Conservation (phyloP, 2,797 vertebrate species). For the Nasua narica region DNA sequence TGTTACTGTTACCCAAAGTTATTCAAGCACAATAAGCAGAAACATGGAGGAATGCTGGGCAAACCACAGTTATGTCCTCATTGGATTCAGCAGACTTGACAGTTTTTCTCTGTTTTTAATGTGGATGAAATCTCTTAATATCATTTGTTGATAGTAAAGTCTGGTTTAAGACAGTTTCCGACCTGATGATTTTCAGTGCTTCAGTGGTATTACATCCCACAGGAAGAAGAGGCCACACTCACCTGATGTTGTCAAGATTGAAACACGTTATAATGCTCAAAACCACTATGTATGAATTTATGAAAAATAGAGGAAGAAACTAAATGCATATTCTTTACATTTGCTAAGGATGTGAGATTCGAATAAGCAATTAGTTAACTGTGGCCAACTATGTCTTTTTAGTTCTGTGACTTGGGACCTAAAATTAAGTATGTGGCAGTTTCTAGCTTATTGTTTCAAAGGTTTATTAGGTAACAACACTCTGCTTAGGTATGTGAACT, state of each 20-base stretch:
- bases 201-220: not conserved
- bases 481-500: not conserved
- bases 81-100: not conserved
- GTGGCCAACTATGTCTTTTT: not conserved
- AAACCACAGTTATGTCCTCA: not conserved
- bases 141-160: not conserved
- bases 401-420: not conserved
- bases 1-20: not conserved
- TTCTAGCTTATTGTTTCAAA: not conserved
- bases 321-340: not conserved
- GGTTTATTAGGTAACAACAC: not conserved
- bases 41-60: not conserved
- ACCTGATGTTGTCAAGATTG: not conserved
- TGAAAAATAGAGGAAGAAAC: not conserved
- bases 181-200: not conserved
- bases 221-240: not conserved
- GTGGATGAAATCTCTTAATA: not conserved
- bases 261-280: not conserved
- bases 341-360: slow-evolving; percentile 7
- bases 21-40: not conserved
- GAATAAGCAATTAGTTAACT: not conserved
- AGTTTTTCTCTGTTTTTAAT: slow-evolving; percentile 20
- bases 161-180: not conserved
- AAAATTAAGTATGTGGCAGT: not conserved
- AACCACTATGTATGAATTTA: not conserved